Conservation (phyloP, 2,888 invertebrate genomes). For the Limnephilus lunatus region DNA sequence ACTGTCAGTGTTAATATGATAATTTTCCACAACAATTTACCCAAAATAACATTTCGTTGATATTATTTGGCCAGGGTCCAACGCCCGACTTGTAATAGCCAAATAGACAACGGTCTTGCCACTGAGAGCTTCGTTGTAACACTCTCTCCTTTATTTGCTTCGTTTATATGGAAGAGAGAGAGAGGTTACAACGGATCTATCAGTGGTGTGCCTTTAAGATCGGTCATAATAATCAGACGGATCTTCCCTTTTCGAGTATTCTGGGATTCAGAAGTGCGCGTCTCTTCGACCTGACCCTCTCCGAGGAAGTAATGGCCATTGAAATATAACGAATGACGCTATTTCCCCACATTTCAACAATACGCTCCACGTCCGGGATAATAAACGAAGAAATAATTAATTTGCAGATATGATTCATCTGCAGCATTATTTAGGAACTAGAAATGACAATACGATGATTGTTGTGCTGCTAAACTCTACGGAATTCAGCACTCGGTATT, state of each 20-base stretch:
- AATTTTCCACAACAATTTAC: background rate
- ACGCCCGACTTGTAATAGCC: background rate
- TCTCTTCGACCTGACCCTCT: background rate
- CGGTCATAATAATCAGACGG: background rate
- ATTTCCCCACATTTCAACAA: constrained; percentile 33
- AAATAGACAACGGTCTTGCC: background rate
- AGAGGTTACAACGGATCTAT: background rate
- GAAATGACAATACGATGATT: background rate
- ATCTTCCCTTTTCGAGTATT: constrained; percentile 2
- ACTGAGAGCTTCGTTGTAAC: background rate
- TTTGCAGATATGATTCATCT: background rate
- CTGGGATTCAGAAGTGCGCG: background rate
- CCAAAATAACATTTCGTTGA: background rate
- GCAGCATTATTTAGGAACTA: background rate
- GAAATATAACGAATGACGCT: constrained; percentile 50
- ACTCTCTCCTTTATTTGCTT: background rate
- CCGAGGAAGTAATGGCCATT: constrained; percentile 33
- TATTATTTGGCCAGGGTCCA: background rate
- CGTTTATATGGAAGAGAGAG: background rate
- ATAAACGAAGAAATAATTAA: background rate
- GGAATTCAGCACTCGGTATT: background rate
- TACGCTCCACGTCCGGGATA: background rate
- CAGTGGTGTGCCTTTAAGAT: background rate
- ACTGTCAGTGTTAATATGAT: background rate
- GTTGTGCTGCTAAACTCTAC: background rate